phyloP scores from a whole-genome alignment of 2,113 vertebrate genomes.

The Gobio gobio region DNA sequence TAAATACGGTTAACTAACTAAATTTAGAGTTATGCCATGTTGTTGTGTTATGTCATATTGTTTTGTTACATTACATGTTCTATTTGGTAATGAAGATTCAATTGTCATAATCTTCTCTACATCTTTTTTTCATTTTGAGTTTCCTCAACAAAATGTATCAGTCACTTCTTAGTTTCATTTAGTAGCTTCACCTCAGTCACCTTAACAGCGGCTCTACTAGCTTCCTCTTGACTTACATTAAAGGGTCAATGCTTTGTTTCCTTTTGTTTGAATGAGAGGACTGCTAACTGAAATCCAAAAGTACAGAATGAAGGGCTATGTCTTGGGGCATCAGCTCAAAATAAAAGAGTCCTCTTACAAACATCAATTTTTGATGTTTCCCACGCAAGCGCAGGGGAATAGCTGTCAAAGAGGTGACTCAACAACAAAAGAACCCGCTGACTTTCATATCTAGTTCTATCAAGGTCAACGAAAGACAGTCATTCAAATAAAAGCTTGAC shows the following conservation, averaged over 20 bases:
- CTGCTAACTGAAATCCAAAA: constrained; percentile 16
- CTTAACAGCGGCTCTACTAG: neutral
- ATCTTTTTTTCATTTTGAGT: neutral
- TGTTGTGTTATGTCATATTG: neutral
- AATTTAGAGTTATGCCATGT: too few species aligned
- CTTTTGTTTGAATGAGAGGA: constrained; percentile 6
- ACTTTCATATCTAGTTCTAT: constrained; percentile 53
- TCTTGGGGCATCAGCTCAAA: constrained; percentile 36
- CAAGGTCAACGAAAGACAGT: constrained; percentile 44
- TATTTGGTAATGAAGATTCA: neutral
- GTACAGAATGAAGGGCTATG: constrained; percentile 30
- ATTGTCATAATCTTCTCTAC: neutral
- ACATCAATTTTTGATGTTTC: constrained; percentile 52
- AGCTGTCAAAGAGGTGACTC: constrained; percentile 52
- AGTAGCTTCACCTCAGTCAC: constrained; percentile 3
- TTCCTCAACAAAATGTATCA: neutral
- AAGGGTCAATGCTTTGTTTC: constrained; percentile 25
- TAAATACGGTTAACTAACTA: neutral
- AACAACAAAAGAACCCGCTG: constrained; percentile 46
- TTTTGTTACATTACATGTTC: neutral
- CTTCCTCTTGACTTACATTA: constrained; percentile 17
- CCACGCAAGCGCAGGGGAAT: constrained; percentile 29
- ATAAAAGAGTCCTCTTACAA: constrained; percentile 46
- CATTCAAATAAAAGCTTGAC: constrained; percentile 32
- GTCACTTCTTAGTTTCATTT: neutral